These are phyloP conservation scores for Premnoplex brunnescens DNA, from an alignment of 2,797 vertebrate species.

Conservation along the genomic window DNA sequence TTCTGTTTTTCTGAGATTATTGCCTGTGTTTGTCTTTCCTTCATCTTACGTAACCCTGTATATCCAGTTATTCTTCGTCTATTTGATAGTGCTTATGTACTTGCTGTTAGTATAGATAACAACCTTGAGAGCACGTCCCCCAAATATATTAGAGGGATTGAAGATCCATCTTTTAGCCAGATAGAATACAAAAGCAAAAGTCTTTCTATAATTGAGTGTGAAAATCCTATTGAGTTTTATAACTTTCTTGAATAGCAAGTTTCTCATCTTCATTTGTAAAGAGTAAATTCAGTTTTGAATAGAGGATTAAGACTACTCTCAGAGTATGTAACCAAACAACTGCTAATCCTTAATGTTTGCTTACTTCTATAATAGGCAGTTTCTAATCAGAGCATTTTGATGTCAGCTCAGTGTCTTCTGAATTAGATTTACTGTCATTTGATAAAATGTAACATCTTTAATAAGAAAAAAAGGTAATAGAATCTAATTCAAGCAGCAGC, in stretches of 20 bases:
- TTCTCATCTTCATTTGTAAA: slow-evolving; percentile 14
- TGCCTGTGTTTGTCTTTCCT: background rate
- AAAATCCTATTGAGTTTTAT: background rate
- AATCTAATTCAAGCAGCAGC: background rate
- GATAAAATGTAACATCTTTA: background rate
- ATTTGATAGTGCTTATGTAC: background rate
- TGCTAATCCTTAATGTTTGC: slow-evolving; percentile 7
- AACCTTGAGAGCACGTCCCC: background rate
- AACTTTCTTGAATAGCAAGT: background rate
- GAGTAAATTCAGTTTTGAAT: slow-evolving; percentile 21
- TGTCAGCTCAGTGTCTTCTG: slow-evolving; percentile 43
- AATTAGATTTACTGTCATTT: slow-evolving; percentile 49
- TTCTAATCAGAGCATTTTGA: slow-evolving; percentile 42
- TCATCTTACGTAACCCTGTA: background rate
- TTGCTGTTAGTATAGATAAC: background rate
- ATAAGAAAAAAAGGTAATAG: background rate
- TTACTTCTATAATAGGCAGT: slow-evolving; percentile 21
- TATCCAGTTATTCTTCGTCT: background rate
- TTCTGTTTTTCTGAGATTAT: background rate
- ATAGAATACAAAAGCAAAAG: background rate
- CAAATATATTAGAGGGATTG: background rate
- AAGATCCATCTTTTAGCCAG: background rate
- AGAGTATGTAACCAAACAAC: background rate
- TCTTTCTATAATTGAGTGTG: background rate
- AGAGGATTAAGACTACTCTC: slow-evolving; percentile 36